These are phyloP conservation scores for Adelognathus sp. DNA, from an alignment of 2,888 invertebrate species.

Conservation along the genomic window DNA sequence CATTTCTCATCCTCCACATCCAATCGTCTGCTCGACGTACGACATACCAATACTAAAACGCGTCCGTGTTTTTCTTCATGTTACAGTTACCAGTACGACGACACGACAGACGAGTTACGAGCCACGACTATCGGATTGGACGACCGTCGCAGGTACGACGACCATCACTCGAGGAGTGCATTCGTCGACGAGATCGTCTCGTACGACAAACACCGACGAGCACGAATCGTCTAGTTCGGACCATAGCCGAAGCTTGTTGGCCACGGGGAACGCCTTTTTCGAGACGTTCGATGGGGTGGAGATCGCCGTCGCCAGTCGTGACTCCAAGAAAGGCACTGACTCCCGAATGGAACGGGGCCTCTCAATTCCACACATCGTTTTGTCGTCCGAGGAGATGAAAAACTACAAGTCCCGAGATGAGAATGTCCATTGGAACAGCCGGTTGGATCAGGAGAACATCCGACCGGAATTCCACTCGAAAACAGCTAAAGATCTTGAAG, in stretches of 20 bases:
- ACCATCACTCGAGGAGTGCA: slow-evolving; percentile 30
- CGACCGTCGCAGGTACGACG: slow-evolving; percentile 50
- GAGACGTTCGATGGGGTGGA: not conserved
- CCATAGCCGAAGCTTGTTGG: not conserved
- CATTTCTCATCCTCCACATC: not conserved
- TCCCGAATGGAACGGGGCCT: not conserved
- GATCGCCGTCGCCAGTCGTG: not conserved
- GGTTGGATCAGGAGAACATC: not conserved
- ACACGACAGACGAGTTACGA: slow-evolving; percentile 65
- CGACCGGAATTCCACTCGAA: not conserved
- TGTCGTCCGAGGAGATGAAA: not conserved
- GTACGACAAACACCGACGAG: slow-evolving; percentile 1
- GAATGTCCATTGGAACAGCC: not conserved
- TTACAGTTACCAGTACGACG: slow-evolving; percentile 73
- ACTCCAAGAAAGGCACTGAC: not conserved
- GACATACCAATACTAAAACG: not conserved
- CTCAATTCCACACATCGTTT: not conserved
- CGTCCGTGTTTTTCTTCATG: slow-evolving; percentile 38
- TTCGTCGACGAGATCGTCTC: slow-evolving; percentile 19
- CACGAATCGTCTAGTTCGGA: not conserved
- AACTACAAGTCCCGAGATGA: not conserved
- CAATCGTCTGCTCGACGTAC: not conserved
- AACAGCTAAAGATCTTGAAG: not conserved
- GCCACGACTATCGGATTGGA: slow-evolving; percentile 62
- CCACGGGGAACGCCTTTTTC: not conserved